Base-by-base conservation (phyloP, 2,113 vertebrate genomes). In the Cyanoderma ruficeps region DNA sequence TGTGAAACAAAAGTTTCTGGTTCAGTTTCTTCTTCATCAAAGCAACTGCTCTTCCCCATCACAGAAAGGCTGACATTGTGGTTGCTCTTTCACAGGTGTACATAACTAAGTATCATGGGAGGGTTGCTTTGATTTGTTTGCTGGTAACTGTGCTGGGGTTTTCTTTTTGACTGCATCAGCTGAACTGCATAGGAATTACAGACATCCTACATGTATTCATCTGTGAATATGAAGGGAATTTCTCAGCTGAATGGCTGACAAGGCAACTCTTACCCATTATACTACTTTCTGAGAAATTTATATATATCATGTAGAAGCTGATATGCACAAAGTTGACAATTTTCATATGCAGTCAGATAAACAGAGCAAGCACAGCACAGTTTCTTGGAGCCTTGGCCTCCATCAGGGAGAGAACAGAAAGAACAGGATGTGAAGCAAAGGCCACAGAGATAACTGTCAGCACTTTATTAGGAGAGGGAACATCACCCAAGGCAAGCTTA, bases 361-460 rank as follows among this genome's bases (percentile, higher is more conserved):
- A 42, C 18, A 89, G 15, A 81, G 55, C 50, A 74, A 93, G 42
- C 39, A 86, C 59, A 70, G 35, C 42, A 80, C 21, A 88, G 49
- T n/a, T 76, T 72, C 70, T 87, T 47, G 24, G 46, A 92, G 85
- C 42, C 67, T 88, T 31, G 23, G 79, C 55, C 60, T 86, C 71
- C 67, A 6, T 46, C 46, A 70, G 15, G 3, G 46, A 83, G 47
- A 81, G 59, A 35, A 86, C 67, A 72, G 70, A 70, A 94, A 93
- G 90, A 93, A 86, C 68, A 74, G 63, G 50, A 88, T 94, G 39
- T 83, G 68, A 94, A 69, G 71, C 79, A 93, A 88, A 95, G 83
- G 83, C 76, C 90, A 70, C 24, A 52, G 44, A 93, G 64, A 71
- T 50, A 93, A 90, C 55, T 46, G 74, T 76, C 84, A 95, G 78